Evolutionary conservation across 2,888 invertebrate genomes (phyloP).

Genomic region (Dolomedes plantarius): DNA sequence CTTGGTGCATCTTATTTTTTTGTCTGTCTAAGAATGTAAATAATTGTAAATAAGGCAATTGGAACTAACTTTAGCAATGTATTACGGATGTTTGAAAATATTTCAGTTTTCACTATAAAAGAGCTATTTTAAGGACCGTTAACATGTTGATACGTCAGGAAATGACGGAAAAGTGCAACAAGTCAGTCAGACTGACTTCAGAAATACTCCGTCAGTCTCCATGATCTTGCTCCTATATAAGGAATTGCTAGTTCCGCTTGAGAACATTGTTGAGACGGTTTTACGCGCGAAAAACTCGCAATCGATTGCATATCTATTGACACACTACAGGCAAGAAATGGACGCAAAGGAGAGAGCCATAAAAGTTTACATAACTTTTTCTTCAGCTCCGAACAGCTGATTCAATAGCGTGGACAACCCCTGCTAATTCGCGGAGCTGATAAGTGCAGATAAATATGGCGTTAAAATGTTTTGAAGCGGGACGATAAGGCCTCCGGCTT

Average conservation of each 20-base stretch:
- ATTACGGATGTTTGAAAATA: too few species aligned
- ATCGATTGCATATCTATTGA: neutral
- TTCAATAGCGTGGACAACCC: neutral
- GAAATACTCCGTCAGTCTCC: too few species aligned
- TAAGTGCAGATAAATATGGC: constrained; percentile 4
- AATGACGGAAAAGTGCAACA: too few species aligned
- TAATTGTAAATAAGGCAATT: too few species aligned
- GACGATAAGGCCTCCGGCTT: neutral
- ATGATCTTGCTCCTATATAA: too few species aligned
- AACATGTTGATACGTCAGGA: too few species aligned
- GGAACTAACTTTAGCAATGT: too few species aligned
- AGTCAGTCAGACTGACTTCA: too few species aligned
- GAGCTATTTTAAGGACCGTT: too few species aligned
- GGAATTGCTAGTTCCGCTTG: neutral
- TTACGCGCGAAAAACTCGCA: neutral
- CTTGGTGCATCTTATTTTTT: too few species aligned
- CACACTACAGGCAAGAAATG: neutral
- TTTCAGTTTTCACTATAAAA: too few species aligned
- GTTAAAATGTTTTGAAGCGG: constrained; percentile 6
- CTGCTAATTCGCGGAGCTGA: neutral
- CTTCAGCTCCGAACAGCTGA: neutral
- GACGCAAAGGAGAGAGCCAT: neutral
- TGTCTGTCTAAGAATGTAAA: too few species aligned
- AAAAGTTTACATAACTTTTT: constrained; percentile 1
- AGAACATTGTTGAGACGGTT: neutral